Base-by-base conservation (phyloP, 2,113 vertebrate species). In the Abramis brama region DNA sequence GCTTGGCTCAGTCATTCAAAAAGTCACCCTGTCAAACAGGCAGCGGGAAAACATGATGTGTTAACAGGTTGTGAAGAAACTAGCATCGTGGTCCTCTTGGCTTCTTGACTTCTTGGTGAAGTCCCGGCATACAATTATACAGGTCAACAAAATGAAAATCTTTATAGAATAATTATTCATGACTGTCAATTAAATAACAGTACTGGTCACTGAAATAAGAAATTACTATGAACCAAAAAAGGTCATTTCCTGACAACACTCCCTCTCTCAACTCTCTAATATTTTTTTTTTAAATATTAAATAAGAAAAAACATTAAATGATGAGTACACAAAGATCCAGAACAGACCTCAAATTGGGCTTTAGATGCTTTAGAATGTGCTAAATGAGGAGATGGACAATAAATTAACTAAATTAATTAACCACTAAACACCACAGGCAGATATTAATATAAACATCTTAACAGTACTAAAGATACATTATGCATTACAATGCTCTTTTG, bases 1-100 rank as follows among this genome's bases (percentile, higher is more conserved):
- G 91, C 85, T 93, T 90, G 91, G 87, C 92, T 93, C 93, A 92
- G 90, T 94, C 91, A 93, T 92, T 93, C 91, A 92, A 95, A 94
- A 94, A 94, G 92, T 90, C 93, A 92, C 93, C 92, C 94, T 91
- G 94, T 95, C 94, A 94, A 91, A 92, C 92, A 92, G 90, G 92
- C 91, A 87, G 91, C 62, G 85, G 92, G 89, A 93, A 71, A 93
- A 91, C 92, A 92, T 92, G 92, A 91, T 89, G 90, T 91, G 91
- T 93, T 94, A 95, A 94, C 93, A 92, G 93, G 92, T 93, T 91
- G 89, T 78, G 84, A 84, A 89, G 89, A 85, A 88, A 87, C 87
- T 66, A 85, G 90, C 85, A 81, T 57, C 25, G 27, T 59, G 75
- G 81, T 85, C 73, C 85, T 75, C 23, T n/a, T 36, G 71, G 50